Conservation (phyloP, 2,113 vertebrate genomes). For the Psittacara wagleri region DNA sequence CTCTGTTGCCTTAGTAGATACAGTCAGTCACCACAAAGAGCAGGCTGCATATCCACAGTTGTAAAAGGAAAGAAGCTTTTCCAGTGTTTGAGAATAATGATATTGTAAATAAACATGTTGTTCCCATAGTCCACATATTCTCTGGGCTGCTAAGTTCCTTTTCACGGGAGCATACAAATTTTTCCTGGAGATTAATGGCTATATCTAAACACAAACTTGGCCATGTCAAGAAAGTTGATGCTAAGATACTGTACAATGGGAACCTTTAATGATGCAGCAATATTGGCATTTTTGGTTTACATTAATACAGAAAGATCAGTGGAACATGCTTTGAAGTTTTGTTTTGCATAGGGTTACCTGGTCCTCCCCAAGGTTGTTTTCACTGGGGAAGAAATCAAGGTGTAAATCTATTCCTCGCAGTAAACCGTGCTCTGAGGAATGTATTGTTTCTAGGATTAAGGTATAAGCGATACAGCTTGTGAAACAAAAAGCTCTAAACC, state of each 20-base stretch:
- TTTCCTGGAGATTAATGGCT: neutral
- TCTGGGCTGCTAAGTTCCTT: neutral
- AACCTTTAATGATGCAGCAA: neutral
- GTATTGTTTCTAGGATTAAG: neutral
- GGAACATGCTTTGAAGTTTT: neutral
- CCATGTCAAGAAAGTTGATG: neutral
- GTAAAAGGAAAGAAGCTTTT: neutral
- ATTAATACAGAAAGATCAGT: neutral
- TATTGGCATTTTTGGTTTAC: neutral
- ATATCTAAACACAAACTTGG: neutral
- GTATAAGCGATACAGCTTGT: neutral
- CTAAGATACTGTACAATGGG: neutral
- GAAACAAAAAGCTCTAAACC: neutral
- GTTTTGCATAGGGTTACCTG: neutral
- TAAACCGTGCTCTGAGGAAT: neutral
- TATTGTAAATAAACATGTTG: neutral
- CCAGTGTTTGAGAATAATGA: neutral
- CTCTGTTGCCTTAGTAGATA: neutral
- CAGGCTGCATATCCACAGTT: neutral
- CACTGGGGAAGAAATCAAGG: neutral
- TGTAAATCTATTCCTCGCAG: neutral
- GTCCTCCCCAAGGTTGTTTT: neutral
- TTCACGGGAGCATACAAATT: neutral
- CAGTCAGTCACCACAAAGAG: neutral
- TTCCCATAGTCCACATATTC: neutral